Evolutionary conservation across 2,797 vertebrate species (phyloP), one percentile per base, ranked within the genome.

Genomic region (Bufotes viridis): DNA sequence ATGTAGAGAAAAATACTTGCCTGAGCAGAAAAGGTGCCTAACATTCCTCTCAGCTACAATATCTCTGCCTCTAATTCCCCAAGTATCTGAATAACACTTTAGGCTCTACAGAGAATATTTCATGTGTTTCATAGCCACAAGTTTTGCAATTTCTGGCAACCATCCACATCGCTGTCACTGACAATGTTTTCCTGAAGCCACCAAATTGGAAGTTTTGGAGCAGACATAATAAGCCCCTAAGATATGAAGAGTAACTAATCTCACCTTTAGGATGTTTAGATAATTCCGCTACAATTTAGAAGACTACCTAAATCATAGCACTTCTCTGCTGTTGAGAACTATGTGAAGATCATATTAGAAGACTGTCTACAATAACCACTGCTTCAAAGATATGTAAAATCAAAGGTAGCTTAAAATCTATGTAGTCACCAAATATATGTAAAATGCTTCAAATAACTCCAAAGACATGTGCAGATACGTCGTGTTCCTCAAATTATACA

Each of bases 191-290:
- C 83, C 83, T 85, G 69, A 75, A 85, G 83, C 70, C 70, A 85
- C 72, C 58, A 85, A 70, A 85, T 75, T 85, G 83, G 83, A 85
- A 85, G 83, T 85, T 85, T 75, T 85, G 83, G 83, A 85, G 83
- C 83, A 85, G 70, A 85, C 83, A 85, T 85, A 85, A 85, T 85
- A 85, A 75, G 83, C 55, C 83, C 83, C 70, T 85, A 76, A 85
- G 72, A 85, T 76, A 85, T 85, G 60, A 78, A 85, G 57, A 67
- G 84, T 78, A 78, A 76, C 84, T 78, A 76, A 78, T 74, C 60
- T 78, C 60, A 85, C 75, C 74, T 85, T 63, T 74, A 78, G 74
- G 84, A 85, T 78, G 74, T 85, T 85, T 85, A 78, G 84, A 78
- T 51, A 85, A 85, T 78, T 65, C 83, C 49, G 34, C 84, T 49